These are phyloP conservation scores for Diplodus puntazzo DNA, from an alignment of 2,797 vertebrate genomes.

Conservation along the genomic window DNA sequence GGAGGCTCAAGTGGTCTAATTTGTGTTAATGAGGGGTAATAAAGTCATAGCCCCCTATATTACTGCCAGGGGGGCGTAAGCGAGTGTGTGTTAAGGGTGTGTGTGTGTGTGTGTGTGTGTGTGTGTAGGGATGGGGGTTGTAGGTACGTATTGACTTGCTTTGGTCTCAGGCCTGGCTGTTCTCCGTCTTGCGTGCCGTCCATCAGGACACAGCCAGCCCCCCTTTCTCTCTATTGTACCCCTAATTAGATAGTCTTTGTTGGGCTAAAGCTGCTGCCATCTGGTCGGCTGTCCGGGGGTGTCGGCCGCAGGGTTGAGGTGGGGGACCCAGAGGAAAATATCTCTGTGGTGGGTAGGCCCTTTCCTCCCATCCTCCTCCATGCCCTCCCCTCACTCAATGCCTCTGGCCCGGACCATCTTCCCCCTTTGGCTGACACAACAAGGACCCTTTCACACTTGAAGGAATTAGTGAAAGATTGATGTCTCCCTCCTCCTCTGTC, in stretches of 20 bases:
- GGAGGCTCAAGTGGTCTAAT: conserved; percentile 88
- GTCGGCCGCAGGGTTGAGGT: conserved; percentile 65
- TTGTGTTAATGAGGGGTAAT: conserved; percentile 92
- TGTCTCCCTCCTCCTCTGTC: conserved; percentile 71
- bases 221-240: conserved; percentile 80
- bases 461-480: conserved; percentile 89
- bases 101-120: conserved; percentile 45
- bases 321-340: conserved; percentile 55
- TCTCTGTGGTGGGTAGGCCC: conserved; percentile 52
- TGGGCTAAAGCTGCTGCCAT: conserved; percentile 87
- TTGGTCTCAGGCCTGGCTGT: conserved; percentile 73
- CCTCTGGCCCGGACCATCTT: conserved; percentile 62
- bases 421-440: conserved; percentile 73
- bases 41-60: conserved; percentile 89
- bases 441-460: conserved; percentile 87
- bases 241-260: conserved; percentile 90
- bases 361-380: conserved; percentile 68
- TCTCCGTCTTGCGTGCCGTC: conserved; percentile 67
- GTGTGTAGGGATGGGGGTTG: conserved; percentile 57
- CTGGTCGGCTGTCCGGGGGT: conserved; percentile 82
- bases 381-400: conserved; percentile 72
- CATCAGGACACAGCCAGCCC: conserved; percentile 63
- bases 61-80: conserved; percentile 79
- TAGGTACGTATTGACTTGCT: conserved; percentile 72
- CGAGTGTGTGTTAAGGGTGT: conserved; percentile 50